A percentile compares a stretch with the other conserved stretches of the same genome.
Evolutionary conservation across 2,113 vertebrate species (phyloP).

Genomic region (Chauna torquata): DNA sequence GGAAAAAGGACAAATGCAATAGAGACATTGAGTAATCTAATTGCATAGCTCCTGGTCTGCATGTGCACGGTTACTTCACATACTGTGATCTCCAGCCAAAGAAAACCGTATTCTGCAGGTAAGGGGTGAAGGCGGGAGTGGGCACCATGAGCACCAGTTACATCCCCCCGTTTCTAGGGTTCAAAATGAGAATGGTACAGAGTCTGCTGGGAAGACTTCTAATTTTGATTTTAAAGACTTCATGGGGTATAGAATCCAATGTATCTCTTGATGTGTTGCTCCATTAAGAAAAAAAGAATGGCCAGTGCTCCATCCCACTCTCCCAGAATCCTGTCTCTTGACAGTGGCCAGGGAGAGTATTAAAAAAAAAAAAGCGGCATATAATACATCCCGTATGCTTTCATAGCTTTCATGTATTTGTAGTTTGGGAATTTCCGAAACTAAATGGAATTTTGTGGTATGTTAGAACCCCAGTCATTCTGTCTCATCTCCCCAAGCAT

Average conservation of each 20-base stretch:
- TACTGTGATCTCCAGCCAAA: not conserved
- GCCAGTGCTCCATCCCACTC: not conserved
- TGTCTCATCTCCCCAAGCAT: not conserved
- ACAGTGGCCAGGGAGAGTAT: not conserved
- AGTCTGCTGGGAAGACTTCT: not conserved
- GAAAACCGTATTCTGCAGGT: not conserved
- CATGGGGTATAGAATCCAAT: not conserved
- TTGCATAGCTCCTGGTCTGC: not conserved
- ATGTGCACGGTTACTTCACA: not conserved
- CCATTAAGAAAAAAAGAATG: not conserved
- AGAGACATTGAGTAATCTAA: not conserved
- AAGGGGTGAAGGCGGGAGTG: not conserved
- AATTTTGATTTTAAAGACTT: not conserved
- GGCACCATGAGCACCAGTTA: not conserved
- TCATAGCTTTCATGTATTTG: not conserved
- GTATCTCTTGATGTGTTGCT: not conserved
- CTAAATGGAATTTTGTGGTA: not conserved
- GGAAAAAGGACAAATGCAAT: not conserved
- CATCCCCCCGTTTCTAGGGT: not conserved
- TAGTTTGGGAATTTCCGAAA: not conserved
- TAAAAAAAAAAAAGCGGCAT: not conserved
- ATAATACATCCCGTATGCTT: not conserved
- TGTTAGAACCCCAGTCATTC: not conserved
- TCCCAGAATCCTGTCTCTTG: not conserved
- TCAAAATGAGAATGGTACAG: not conserved